These are phyloP conservation scores for Hucho hucho DNA, from an alignment of 2,113 vertebrate genomes.

Conservation along the genomic window DNA sequence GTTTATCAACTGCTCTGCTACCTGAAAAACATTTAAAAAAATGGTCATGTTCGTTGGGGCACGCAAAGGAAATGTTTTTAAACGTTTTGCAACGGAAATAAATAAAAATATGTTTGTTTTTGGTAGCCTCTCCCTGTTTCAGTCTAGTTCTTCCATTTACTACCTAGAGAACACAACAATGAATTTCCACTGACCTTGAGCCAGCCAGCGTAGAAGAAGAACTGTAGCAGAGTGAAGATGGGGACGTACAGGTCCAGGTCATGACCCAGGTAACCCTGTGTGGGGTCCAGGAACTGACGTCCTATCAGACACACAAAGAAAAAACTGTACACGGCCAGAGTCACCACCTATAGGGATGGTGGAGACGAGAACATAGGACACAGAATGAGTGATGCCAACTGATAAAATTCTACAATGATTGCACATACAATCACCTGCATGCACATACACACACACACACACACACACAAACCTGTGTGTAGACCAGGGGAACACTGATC, in stretches of 20 bases:
- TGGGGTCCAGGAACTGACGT: constrained; percentile 90
- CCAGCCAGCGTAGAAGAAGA: constrained; percentile 95
- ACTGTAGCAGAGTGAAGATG: constrained; percentile 92
- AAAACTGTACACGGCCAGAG: constrained; percentile 91
- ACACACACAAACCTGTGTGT: constrained; percentile 82
- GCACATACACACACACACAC: no score
- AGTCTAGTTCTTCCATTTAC: no score
- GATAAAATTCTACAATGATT: neutral
- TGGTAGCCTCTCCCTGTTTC: no score
- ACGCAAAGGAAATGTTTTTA: no score
- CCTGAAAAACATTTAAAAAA: constrained; percentile 64
- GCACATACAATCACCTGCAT: neutral
- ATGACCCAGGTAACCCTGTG: constrained; percentile 83
- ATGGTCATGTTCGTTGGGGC: neutral
- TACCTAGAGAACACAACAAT: no score
- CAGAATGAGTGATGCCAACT: neutral
- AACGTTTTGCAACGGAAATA: no score
- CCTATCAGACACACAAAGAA: constrained; percentile 92
- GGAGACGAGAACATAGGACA: neutral
- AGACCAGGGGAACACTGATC: constrained; percentile 89
- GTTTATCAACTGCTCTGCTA: constrained; percentile 90
- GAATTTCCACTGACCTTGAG: constrained; percentile 79
- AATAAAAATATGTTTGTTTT: no score
- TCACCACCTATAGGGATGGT: constrained; percentile 80
- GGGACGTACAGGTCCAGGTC: constrained; percentile 88